Evolutionary conservation across 1,140 invertebrate genomes (phyloP).

Genomic region (Physella acuta): DNA sequence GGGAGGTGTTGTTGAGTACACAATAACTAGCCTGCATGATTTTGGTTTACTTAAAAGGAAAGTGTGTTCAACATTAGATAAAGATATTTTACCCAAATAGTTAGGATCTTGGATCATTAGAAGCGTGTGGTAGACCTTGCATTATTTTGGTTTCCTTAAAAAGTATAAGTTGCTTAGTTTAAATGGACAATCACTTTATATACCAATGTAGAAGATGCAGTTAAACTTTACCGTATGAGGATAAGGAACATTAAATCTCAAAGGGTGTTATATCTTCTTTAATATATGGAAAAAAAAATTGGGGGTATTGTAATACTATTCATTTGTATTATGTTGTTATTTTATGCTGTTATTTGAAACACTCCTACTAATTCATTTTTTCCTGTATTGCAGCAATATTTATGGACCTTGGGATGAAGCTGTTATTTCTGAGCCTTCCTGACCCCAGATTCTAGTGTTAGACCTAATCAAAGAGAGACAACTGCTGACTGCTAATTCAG

Average conservation of each 20-base stretch:
- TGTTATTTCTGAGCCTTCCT: no score
- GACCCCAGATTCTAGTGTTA: no score
- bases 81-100: not conserved
- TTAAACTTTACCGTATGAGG: not conserved
- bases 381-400: constrained; percentile 69
- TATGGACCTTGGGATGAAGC: constrained; percentile 96
- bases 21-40: not conserved
- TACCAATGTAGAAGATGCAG: not conserved
- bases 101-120: not conserved
- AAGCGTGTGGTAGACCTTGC: not conserved
- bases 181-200: no score
- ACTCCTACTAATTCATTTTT: constrained; percentile 22
- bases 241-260: constrained; percentile 11
- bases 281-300: not conserved
- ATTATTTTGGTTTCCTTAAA: no score
- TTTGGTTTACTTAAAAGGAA: not conserved
- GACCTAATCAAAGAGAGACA: no score
- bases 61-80: not conserved
- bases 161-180: no score
- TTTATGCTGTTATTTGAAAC: constrained; percentile 1
- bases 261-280: not conserved
- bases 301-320: not conserved
- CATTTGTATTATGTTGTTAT: not conserved
- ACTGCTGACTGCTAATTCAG: no score
- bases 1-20: not conserved